Conservation (phyloP, 2,113 vertebrate genomes). For the Prionailurus bengalensis region DNA sequence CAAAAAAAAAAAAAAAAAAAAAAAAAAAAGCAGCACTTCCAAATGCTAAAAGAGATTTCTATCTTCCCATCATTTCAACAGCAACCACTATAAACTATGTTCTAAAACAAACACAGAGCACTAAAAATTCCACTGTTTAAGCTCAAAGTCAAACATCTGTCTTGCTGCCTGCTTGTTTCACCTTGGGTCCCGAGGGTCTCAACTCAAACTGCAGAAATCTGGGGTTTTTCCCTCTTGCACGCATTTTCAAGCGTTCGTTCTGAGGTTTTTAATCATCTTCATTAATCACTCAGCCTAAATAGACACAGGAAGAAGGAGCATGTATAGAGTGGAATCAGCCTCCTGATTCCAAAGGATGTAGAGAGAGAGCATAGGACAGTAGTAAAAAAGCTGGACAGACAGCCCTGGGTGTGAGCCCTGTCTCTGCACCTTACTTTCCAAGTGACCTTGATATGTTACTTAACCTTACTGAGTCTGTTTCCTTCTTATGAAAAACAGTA, state of each 20-base stretch:
- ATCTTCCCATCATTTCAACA: constrained; percentile 76
- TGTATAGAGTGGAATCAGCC: constrained; percentile 13
- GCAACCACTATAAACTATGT: constrained; percentile 74
- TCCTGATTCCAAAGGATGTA: neutral
- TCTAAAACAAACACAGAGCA: constrained; percentile 81
- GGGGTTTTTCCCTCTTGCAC: neutral
- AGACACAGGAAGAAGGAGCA: constrained; percentile 39
- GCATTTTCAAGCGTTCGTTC: neutral
- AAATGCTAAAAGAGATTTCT: constrained; percentile 75
- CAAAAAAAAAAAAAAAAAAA: constrained; percentile 3
- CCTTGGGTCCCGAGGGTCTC: constrained; percentile 60
- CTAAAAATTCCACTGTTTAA: constrained; percentile 82
- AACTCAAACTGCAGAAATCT: constrained; percentile 39
- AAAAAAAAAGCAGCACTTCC: constrained; percentile 46
- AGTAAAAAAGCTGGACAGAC: neutral
- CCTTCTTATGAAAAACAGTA: neutral
- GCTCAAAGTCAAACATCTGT: constrained; percentile 81
- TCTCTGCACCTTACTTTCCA: constrained; percentile 14
- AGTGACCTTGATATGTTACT: neutral
- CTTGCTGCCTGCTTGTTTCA: constrained; percentile 58
- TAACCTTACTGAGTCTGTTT: constrained; percentile 8
- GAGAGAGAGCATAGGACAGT: neutral
- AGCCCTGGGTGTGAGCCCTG: neutral
- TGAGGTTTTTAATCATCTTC: constrained; percentile 57
- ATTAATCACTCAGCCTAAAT: constrained; percentile 61